Conservation (phyloP, 2,797 vertebrate genomes). For the Lemur catta region DNA sequence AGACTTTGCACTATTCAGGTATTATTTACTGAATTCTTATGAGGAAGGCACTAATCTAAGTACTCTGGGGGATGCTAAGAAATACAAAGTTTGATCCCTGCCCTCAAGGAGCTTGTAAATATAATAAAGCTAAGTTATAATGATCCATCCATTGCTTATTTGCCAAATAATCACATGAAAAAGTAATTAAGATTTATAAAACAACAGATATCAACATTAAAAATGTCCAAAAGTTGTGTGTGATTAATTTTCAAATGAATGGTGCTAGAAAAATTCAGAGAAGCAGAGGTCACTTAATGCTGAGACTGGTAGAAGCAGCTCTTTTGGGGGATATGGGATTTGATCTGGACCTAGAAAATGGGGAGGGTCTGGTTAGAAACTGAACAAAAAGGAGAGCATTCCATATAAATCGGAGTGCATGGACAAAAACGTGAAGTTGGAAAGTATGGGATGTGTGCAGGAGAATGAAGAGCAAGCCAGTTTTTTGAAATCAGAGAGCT, state of each 20-base stretch:
- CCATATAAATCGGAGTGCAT: background rate
- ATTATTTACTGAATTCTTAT: constrained; percentile 22
- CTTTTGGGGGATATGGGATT: background rate
- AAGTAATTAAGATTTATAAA: constrained; percentile 29
- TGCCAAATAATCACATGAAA: constrained; percentile 4
- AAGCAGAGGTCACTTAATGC: background rate
- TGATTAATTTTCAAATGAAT: background rate
- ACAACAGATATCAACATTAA: background rate
- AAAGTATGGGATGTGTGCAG: background rate
- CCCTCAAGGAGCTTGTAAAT: background rate
- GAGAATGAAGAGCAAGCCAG: background rate
- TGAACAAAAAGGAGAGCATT: background rate
- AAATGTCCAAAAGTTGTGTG: background rate
- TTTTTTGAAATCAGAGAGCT: background rate
- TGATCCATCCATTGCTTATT: background rate
- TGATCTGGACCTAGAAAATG: background rate
- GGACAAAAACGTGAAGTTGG: background rate
- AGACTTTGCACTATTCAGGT: background rate
- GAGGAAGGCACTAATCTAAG: background rate
- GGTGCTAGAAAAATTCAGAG: background rate
- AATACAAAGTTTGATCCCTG: constrained; percentile 19
- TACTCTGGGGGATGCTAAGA: background rate
- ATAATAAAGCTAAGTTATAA: background rate
- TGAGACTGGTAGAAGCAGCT: background rate
- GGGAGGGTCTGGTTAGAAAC: background rate